A percentile compares a stretch with the other conserved stretches of the same genome.
These are phyloP conservation scores for Lepeophtheirus nordmannii DNA, from an alignment of 2,888 invertebrate species.

Conservation along the genomic window DNA sequence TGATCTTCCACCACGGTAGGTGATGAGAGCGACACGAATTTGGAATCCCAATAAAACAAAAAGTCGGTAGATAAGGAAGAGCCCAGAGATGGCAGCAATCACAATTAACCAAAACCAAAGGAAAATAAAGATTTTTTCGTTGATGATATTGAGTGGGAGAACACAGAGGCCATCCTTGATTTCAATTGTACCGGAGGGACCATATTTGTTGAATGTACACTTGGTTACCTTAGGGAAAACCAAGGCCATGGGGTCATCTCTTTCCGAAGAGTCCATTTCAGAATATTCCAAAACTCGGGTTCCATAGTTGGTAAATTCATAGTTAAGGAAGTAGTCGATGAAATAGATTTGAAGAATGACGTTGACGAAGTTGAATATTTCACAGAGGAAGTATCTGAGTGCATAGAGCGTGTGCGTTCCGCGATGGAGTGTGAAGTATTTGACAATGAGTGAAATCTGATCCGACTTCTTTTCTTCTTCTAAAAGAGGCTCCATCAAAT, in stretches of 20 bases:
- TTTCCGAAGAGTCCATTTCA: slow-evolving; percentile 46
- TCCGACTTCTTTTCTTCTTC: slow-evolving; percentile 43
- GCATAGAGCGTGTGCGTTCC: slow-evolving; percentile 50
- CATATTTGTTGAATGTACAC: slow-evolving; percentile 28
- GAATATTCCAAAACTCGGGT: slow-evolving; percentile 49
- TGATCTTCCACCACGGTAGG: neutral
- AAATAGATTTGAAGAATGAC: slow-evolving; percentile 37
- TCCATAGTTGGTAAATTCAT: slow-evolving; percentile 29
- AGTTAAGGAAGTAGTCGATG: slow-evolving; percentile 29
- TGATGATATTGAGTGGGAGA: slow-evolving; percentile 58
- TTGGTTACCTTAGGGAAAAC: slow-evolving; percentile 29
- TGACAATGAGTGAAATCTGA: slow-evolving; percentile 42
- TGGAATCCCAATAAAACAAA: slow-evolving; percentile 22
- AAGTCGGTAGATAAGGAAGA: slow-evolving; percentile 30
- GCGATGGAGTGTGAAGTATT: slow-evolving; percentile 44
- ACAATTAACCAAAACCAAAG: slow-evolving; percentile 31
- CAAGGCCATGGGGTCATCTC: slow-evolving; percentile 48
- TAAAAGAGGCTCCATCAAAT: slow-evolving; percentile 45
- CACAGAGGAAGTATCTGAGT: slow-evolving; percentile 50
- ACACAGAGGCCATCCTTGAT: slow-evolving; percentile 50
- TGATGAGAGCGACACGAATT: slow-evolving; percentile 14
- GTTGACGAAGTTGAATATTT: slow-evolving; percentile 54
- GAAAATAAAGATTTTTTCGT: slow-evolving; percentile 44
- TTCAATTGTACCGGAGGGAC: slow-evolving; percentile 40
- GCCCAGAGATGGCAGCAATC: slow-evolving; percentile 28